These are phyloP conservation scores for Spilarctia lutea DNA, from an alignment of 2,888 invertebrate species.

Conservation along the genomic window DNA sequence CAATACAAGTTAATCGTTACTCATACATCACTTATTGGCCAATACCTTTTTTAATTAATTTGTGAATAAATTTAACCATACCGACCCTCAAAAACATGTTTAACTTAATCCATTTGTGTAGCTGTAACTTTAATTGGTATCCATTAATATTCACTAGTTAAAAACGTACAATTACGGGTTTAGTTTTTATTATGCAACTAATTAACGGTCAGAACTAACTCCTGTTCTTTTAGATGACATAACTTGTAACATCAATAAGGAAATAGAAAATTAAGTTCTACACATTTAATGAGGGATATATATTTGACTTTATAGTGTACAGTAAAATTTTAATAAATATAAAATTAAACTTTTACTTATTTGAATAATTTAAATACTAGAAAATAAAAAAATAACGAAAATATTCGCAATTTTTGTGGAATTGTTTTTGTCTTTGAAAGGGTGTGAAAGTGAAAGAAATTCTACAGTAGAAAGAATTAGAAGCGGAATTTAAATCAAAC, in stretches of 20 bases:
- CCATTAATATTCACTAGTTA: background rate
- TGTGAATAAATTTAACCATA: background rate
- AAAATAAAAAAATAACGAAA: no score
- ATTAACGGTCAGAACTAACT: background rate
- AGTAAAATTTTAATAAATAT: no score
- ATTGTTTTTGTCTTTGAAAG: background rate
- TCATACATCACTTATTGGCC: background rate
- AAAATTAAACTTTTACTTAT: no score
- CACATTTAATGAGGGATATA: background rate
- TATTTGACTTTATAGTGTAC: background rate
- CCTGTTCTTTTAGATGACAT: background rate
- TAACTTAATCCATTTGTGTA: background rate
- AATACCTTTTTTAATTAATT: background rate
- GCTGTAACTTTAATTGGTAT: background rate
- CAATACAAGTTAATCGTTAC: background rate
- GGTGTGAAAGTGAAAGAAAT: background rate
- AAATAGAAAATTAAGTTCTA: background rate
- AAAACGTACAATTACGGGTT: background rate
- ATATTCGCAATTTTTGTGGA: background rate
- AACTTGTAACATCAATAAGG: background rate
- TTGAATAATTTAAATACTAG: no score
- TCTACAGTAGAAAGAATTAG: no score
- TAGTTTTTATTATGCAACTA: background rate
- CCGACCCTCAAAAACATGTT: background rate
- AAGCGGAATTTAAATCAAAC: no score